These are phyloP conservation scores for Eucriotettix oculatus DNA, from an alignment of 2,888 invertebrate species.

Conservation along the genomic window DNA sequence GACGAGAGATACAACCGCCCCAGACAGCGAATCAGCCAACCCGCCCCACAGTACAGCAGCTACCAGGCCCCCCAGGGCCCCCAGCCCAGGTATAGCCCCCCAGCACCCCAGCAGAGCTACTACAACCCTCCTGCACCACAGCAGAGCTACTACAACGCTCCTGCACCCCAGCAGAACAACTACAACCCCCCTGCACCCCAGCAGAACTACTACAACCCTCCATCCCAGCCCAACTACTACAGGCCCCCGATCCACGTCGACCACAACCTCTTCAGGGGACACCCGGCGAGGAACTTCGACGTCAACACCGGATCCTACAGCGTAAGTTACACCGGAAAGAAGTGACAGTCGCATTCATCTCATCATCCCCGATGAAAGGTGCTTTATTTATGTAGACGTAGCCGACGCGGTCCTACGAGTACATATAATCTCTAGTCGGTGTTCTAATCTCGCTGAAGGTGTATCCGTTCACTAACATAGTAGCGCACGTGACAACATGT, in stretches of 20 bases:
- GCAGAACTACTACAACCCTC: conserved; percentile 26
- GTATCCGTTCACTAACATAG: too few relatives aligned
- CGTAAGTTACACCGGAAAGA: too few relatives aligned
- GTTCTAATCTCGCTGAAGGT: too few relatives aligned
- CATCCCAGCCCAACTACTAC: conserved; percentile 7
- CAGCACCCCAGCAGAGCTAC: neutral
- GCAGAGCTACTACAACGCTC: conserved; percentile 26
- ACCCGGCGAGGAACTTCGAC: conserved; percentile 58
- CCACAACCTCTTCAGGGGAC: conserved; percentile 33
- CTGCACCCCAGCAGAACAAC: conserved; percentile 17
- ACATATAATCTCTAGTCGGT: too few relatives aligned
- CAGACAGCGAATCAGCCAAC: conserved; percentile 21
- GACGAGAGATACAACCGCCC: conserved; percentile 33
- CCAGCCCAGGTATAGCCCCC: neutral
- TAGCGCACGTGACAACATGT: too few relatives aligned
- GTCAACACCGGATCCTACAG: conserved; percentile 57
- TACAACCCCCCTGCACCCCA: neutral
- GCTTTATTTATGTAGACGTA: too few relatives aligned
- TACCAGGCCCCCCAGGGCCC: conserved; percentile 7
- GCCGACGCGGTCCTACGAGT: too few relatives aligned
- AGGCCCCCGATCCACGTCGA: conserved; percentile 8
- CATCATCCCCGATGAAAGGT: too few relatives aligned
- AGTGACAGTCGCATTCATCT: too few relatives aligned
- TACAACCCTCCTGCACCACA: neutral
- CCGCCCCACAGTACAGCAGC: conserved; percentile 13